Evolutionary conservation across 2,113 vertebrate genomes (phyloP).

Genomic region (Kryptolebias marmoratus): DNA sequence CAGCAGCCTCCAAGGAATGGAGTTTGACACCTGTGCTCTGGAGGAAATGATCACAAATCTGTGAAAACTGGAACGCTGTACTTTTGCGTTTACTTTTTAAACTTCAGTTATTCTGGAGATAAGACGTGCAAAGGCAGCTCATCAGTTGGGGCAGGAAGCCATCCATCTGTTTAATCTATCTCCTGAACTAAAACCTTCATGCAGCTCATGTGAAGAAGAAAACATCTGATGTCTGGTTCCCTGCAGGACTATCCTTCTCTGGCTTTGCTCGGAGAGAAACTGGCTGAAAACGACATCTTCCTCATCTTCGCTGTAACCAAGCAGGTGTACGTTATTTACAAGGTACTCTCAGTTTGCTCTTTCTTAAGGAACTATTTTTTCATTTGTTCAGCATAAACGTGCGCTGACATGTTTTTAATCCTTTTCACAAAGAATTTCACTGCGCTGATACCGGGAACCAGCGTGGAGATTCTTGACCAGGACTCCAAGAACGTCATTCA

Average conservation of each 20-base stretch:
- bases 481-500: slow-evolving; percentile 98
- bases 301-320: slow-evolving; percentile 97
- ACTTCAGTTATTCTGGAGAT: no score
- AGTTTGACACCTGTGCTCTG: no score
- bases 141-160: slow-evolving; percentile 16
- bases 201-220: neutral
- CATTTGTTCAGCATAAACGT: neutral
- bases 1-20: no score
- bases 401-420: neutral
- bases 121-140: slow-evolving; percentile 32
- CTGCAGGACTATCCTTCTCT: slow-evolving; percentile 95
- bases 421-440: slow-evolving; percentile 87
- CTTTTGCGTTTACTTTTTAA: no score
- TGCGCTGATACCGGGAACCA: slow-evolving; percentile 93
- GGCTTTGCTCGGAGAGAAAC: slow-evolving; percentile 94
- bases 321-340: slow-evolving; percentile 92
- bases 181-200: no score
- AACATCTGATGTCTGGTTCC: neutral
- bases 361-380: neutral
- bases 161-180: neutral
- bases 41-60: no score
- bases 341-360: slow-evolving; percentile 77
- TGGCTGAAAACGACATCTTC: slow-evolving; percentile 97
- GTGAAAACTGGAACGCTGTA: no score
- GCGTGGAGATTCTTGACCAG: slow-evolving; percentile 94